Base-by-base conservation (phyloP, 2,797 vertebrate genomes). In the Muraenolepis orangiensis region DNA sequence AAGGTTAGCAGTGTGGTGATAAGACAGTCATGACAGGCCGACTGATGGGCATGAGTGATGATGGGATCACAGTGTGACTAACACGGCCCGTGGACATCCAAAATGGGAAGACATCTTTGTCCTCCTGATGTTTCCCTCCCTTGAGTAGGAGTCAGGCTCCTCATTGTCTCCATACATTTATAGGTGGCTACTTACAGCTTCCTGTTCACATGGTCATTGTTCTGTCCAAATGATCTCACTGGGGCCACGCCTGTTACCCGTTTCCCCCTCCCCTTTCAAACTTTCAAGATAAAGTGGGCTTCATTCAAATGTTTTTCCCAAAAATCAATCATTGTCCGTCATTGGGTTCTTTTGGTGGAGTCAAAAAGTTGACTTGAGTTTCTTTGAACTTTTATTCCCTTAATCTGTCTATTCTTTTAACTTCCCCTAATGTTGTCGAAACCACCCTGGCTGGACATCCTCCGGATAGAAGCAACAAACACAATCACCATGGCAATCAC, bases 151-250 rank as follows among this genome's bases (percentile, higher is more conserved):
- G 16, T 3, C 66, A 74, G 81, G 84, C 83, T 89, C 85, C 88
- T 83, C 85, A 87, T 88, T 86, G 90, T 91, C 86, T 86, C 30
- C 77, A 72, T 14, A 5, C 77, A 73, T 76, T 34, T 76, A 68
- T 70, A 81, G 32, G 51, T 74, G 75, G 72, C 16, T 61, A n/a
- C 28, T 29, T 30, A 26, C 28, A 34, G 84, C 76, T 85, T 89
- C 88, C 86, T 87, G 85, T 75, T 74, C 75, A 61, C 78, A 87
- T 84, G 87, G 76, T 85, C 86, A 88, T 73, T 71, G 31, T 70
- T 80, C 23, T 75, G 29, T 26, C 46, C 6, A 20, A n/a, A 29
- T 40, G 72, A 73, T 26, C 26, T 73, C 57, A 73, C 40, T 29
- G 1, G 20, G 42, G 14, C 42, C 42, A 20, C 16, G 42, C n/a